Conservation (phyloP, 92 coral and sea anemone species). For the Meandrina meandrites region DNA sequence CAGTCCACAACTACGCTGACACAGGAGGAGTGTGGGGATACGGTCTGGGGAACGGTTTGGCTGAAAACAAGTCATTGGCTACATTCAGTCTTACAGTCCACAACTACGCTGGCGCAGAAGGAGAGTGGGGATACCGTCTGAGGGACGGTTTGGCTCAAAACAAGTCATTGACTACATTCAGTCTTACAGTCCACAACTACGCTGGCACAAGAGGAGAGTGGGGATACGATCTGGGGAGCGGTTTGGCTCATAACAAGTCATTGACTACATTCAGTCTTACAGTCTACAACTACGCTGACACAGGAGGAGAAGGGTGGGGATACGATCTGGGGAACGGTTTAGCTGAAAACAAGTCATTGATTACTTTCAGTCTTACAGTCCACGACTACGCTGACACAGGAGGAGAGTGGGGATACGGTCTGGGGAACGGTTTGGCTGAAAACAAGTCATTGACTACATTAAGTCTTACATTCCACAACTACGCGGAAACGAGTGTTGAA, state of each 20-base stretch:
- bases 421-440: background rate
- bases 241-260: background rate
- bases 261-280: slow-evolving; percentile 6
- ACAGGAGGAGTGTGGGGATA: background rate
- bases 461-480: background rate
- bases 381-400: background rate
- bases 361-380: no score
- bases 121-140: background rate
- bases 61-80: background rate
- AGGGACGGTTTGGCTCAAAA: background rate
- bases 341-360: no score
- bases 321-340: no score
- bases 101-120: background rate
- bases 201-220: background rate
- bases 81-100: background rate
- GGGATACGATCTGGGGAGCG: background rate
- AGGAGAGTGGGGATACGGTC: background rate
- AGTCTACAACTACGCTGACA: background rate
- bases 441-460: background rate
- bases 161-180: slow-evolving; percentile 3
- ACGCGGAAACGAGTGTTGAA: background rate
- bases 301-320: no score
- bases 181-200: background rate
- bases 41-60: background rate
- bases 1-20: background rate